Evolutionary conservation across 2,888 invertebrate genomes (phyloP).

Genomic region (Drosophila glabriapex): DNA sequence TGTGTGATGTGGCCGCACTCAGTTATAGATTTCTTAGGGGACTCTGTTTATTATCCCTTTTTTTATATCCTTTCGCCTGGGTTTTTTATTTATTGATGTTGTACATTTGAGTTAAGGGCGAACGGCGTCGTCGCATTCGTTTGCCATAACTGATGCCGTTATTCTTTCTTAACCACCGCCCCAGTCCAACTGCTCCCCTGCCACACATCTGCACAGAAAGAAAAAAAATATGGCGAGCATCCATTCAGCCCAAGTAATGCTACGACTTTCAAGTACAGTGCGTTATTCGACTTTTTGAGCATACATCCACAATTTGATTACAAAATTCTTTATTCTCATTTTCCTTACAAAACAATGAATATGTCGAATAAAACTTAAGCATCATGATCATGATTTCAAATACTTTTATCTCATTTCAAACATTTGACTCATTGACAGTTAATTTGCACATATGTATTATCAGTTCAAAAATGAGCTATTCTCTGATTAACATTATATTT

Average conservation of each 20-base stretch:
- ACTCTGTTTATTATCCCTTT: conserved; percentile 78
- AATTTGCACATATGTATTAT: not conserved
- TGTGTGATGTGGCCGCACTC: conserved; percentile 70
- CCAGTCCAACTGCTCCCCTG: conserved; percentile 8
- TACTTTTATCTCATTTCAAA: not conserved
- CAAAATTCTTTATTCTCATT: not conserved
- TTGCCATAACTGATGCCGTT: conserved; percentile 79
- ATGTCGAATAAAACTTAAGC: not conserved
- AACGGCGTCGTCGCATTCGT: conserved; percentile 77
- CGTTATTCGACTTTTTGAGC: not conserved
- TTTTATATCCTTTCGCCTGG: conserved; percentile 77
- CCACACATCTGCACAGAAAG: not conserved
- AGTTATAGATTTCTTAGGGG: conserved; percentile 80
- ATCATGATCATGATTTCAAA: not conserved
- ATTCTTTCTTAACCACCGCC: conserved; percentile 46
- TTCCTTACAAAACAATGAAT: not conserved
- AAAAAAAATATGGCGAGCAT: not conserved
- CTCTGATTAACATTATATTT: not conserved
- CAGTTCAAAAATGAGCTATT: not conserved
- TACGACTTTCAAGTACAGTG: not conserved
- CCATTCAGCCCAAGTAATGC: not conserved
- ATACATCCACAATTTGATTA: not conserved
- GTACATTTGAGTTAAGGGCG: conserved; percentile 80
- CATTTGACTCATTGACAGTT: not conserved
- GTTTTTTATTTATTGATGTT: conserved; percentile 80